phyloP scores from a whole-genome alignment of 2,888 invertebrate species.

The Tricholauxania praeusta region DNA sequence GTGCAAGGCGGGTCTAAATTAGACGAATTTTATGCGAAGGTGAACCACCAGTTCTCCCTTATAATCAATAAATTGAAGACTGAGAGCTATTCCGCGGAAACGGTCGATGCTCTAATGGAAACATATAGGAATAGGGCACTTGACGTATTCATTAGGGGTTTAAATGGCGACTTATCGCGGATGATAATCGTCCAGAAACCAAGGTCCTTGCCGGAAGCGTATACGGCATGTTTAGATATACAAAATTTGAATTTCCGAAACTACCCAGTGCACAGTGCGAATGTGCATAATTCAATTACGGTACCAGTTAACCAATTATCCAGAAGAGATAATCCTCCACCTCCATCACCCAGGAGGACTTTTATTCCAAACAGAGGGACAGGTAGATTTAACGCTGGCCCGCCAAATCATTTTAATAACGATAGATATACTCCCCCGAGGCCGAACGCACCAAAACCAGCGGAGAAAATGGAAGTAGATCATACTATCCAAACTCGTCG shows the following conservation, averaged over 20 bases:
- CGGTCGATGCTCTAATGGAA: slow-evolving; percentile 35
- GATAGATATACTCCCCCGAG: too few species aligned
- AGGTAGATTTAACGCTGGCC: too few species aligned
- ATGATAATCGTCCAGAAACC: slow-evolving; percentile 42
- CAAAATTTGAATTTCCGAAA: background rate
- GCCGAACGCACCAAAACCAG: too few species aligned
- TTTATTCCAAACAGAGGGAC: too few species aligned
- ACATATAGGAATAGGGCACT: slow-evolving; percentile 36
- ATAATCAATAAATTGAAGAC: slow-evolving; percentile 42
- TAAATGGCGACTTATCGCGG: slow-evolving; percentile 33
- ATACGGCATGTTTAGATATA: slow-evolving; percentile 34
- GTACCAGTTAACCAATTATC: too few species aligned
- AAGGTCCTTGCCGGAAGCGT: slow-evolving; percentile 39
- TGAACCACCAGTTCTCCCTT: slow-evolving; percentile 45
- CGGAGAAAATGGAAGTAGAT: too few species aligned
- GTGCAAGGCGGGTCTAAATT: slow-evolving; percentile 38
- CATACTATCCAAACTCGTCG: too few species aligned
- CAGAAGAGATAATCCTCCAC: too few species aligned
- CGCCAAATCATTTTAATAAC: too few species aligned
- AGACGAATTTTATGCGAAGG: slow-evolving; percentile 43
- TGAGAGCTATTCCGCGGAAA: slow-evolving; percentile 26
- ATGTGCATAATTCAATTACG: too few species aligned
- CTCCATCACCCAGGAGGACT: too few species aligned
- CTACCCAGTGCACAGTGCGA: background rate
- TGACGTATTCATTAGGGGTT: slow-evolving; percentile 30